A percentile compares a stretch with the other conserved stretches of the same genome.
These are phyloP conservation scores for Myotis myotis DNA, from an alignment of 2,797 vertebrate species.

Conservation along the genomic window DNA sequence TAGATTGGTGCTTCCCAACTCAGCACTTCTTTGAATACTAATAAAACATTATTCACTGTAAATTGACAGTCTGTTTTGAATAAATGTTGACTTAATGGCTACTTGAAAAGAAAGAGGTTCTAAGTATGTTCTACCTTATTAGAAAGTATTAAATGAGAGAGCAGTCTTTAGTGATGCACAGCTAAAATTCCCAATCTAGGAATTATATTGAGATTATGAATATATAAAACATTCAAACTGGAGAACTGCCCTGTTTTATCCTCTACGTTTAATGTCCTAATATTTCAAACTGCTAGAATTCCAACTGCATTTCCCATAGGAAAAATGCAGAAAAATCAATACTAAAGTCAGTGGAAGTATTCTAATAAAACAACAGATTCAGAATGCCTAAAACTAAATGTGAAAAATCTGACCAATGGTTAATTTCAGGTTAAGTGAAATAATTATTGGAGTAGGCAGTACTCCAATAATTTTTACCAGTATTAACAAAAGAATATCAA, in stretches of 20 bases:
- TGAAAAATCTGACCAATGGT: constrained; percentile 13
- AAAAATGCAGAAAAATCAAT: constrained; percentile 9
- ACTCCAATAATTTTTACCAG: background rate
- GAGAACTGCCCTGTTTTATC: background rate
- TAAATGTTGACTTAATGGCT: constrained; percentile 27
- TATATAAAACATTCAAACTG: background rate
- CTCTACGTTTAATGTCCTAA: background rate
- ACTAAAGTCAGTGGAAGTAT: background rate
- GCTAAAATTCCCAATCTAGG: background rate
- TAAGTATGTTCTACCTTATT: constrained; percentile 9
- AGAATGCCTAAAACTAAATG: background rate
- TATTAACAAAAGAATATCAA: background rate
- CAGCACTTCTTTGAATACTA: constrained; percentile 21
- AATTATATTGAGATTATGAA: background rate
- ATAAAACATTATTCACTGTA: background rate
- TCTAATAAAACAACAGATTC: background rate
- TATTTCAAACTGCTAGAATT: constrained; percentile 17
- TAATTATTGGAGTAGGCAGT: background rate
- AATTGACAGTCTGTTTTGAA: constrained; percentile 4
- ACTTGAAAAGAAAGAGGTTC: background rate
- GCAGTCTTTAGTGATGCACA: background rate
- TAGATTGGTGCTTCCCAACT: background rate
- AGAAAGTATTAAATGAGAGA: constrained; percentile 12
- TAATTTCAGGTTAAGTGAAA: constrained; percentile 27
- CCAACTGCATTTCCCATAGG: background rate